These are phyloP conservation scores for Bellardia pandia DNA, from an alignment of 2,888 invertebrate species.

Conservation along the genomic window DNA sequence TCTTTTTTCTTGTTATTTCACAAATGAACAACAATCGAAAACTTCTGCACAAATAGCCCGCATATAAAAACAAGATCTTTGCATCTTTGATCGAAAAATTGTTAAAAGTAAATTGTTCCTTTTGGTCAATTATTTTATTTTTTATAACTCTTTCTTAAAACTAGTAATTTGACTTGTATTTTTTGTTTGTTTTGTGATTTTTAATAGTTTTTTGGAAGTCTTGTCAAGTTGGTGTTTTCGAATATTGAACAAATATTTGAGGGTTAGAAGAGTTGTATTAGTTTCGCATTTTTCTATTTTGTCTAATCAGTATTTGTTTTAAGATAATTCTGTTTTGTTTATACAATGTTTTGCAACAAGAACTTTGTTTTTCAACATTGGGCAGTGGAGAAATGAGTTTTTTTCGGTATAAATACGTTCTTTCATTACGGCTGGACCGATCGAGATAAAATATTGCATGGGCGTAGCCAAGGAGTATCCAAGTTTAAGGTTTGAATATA, in stretches of 20 bases:
- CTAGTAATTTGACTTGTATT: neutral
- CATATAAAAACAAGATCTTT: neutral
- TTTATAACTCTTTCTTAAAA: neutral
- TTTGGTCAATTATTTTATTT: neutral
- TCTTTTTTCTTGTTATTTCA: constrained; percentile 6
- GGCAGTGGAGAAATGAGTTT: too few relatives aligned
- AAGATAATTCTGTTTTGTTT: too few relatives aligned
- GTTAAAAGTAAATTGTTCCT: neutral
- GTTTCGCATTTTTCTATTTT: too few relatives aligned
- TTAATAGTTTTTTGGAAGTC: neutral
- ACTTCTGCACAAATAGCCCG: neutral
- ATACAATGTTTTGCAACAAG: too few relatives aligned
- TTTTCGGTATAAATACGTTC: too few relatives aligned
- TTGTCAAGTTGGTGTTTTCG: neutral
- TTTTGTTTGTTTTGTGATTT: neutral
- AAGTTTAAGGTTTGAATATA: too few relatives aligned
- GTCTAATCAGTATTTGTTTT: too few relatives aligned
- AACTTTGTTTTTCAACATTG: too few relatives aligned
- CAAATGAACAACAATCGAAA: neutral
- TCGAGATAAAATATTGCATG: too few relatives aligned
- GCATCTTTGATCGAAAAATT: neutral
- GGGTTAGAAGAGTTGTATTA: too few relatives aligned
- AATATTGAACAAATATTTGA: neutral
- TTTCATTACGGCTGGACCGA: too few relatives aligned
- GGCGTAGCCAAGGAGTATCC: too few relatives aligned